phyloP scores from a whole-genome alignment of 2,113 vertebrate species.

The human (Homo sapiens) region GRCh38 chr7:10623501-10624000 shows the following conservation, averaged over 20 bases:
- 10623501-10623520: neutral
- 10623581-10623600: conserved; percentile 53
- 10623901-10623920: conserved; percentile 60
- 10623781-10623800: conserved; percentile 55
- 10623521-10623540: neutral
- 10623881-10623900: conserved; percentile 41
- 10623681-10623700: neutral
- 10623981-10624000: no score
- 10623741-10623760: neutral
- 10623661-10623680: conserved; percentile 7
- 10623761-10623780: conserved; percentile 51
- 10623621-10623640: conserved; percentile 45
- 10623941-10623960: conserved; percentile 28
- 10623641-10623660: no score
- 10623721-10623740: neutral
- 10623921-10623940: neutral
- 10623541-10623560: conserved; percentile 52
- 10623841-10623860: conserved; percentile 48
- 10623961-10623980: conserved; percentile 7
- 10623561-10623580: conserved; percentile 56
- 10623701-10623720: conserved; percentile 2
- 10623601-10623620: conserved; percentile 16
- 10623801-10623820: conserved; percentile 47
- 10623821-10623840: conserved; percentile 61
- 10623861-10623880: conserved; percentile 31